Base-by-base conservation (phyloP, 1,140 invertebrate genomes). In the Octopus sinensis region DNA sequence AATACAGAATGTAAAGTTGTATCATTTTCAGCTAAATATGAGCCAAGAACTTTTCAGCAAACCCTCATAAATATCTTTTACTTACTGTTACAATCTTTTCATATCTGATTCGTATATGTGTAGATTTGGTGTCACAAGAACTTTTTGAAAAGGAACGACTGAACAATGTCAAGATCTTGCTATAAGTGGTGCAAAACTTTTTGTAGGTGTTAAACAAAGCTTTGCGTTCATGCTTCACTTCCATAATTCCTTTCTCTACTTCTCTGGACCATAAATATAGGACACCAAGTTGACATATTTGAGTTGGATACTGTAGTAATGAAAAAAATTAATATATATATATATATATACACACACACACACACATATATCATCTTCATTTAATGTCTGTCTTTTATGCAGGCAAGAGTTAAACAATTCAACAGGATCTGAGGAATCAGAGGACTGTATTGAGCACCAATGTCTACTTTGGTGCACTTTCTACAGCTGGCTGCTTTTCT, bases 241-340 rank as follows among this genome's bases (percentile, higher is more conserved):
- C 89, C 43, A 83, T 68, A 12, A 91, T 88, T 73, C 88, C 89
- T 51, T 82, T 68, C 68, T 91, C 90, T 86, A 89, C 88, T 81
- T 91, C 91, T 80, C 84, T 85, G 6, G 89, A 90, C 90, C 90
- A 91, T 81, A 87, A 88, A 81, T 87, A 90, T 76, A 90, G 81
- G 86, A 90, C 85, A 12, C 88, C 88, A 79, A 88, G 85, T 54
- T 86, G 82, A 83, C 89, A 91, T 10, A 91, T 87, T 84, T 91
- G 90, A n/a, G 88, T 86, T 79, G 89, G 88, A 79, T 90, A 91
- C 89, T 90, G 84, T 51, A 84, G 84, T 43, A 77, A 83, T 52
- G 53, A 76, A 56, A n/a, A 68, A 52, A 81, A 13, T 53, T 23
- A 0, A 76, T 75, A 43, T 43, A 43, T 43, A 43, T 43, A 43